phyloP scores from a whole-genome alignment of 2,113 vertebrate genomes.

The Atlantisia rogersi region DNA sequence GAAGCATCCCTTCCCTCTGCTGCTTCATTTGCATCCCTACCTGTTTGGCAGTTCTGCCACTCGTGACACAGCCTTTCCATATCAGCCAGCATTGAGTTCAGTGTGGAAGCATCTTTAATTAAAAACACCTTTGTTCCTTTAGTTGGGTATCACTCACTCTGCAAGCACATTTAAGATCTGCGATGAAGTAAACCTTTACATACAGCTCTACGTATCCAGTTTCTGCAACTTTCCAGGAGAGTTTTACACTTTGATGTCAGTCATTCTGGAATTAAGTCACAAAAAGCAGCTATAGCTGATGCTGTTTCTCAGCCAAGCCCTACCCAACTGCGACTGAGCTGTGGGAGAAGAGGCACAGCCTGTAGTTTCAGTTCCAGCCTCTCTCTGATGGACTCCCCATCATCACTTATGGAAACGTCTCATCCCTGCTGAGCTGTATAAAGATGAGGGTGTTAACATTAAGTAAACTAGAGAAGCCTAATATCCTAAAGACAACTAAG shows the following conservation, averaged over 20 bases:
- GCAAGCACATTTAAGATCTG: neutral
- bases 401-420: neutral
- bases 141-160: neutral
- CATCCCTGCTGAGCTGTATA: neutral
- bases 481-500: neutral
- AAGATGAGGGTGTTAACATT: neutral
- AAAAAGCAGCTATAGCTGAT: neutral
- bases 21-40: accelerated
- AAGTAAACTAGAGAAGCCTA: neutral
- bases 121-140: neutral
- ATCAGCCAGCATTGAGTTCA: neutral
- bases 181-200: neutral
- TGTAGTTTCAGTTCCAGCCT: neutral
- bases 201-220: neutral
- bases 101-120: neutral
- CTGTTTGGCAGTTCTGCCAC: neutral
- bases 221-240: neutral
- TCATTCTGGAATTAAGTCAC: neutral
- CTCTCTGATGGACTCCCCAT: accelerated
- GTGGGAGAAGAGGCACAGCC: neutral
- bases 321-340: neutral
- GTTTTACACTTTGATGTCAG: neutral
- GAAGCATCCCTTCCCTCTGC: neutral
- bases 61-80: neutral
- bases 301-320: neutral